These are phyloP conservation scores for Palaemon carinicauda DNA, from an alignment of 1,140 invertebrate species.

Conservation along the genomic window DNA sequence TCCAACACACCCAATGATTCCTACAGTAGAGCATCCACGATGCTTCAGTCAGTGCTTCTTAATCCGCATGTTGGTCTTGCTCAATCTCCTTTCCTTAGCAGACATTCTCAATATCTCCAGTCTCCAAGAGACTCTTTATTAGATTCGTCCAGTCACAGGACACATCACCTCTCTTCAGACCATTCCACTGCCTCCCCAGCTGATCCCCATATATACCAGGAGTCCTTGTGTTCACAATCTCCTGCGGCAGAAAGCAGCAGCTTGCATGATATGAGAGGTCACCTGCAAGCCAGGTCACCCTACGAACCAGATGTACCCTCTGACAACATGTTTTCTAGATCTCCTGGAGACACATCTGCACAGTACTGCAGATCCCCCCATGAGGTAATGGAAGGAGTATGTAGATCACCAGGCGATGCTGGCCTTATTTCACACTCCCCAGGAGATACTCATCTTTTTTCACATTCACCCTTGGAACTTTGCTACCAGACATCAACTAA, in stretches of 20 bases:
- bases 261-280: slow-evolving; percentile 30
- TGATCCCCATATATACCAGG: background rate
- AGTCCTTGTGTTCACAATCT: slow-evolving; percentile 19
- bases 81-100: slow-evolving; percentile 21
- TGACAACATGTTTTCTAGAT: slow-evolving; percentile 49
- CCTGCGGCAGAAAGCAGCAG: slow-evolving; percentile 18
- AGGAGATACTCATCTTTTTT: background rate
- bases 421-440: background rate
- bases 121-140: background rate
- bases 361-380: slow-evolving; percentile 49
- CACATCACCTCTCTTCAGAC: too few relatives aligned
- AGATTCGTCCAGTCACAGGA: background rate
- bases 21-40: slow-evolving; percentile 5
- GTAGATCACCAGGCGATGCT: slow-evolving; percentile 27
- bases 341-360: slow-evolving; percentile 51
- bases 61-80: slow-evolving; percentile 6
- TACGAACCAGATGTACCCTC: slow-evolving; percentile 47
- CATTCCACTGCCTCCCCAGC: slow-evolving; percentile 11
- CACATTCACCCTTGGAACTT: slow-evolving; percentile 20
- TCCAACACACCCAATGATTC: background rate
- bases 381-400: slow-evolving; percentile 18
- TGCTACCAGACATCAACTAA: background rate
- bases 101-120: background rate
- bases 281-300: slow-evolving; percentile 41
- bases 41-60: slow-evolving; percentile 31